These are phyloP conservation scores for Pyrrhia umbra DNA, from an alignment of 2,888 invertebrate genomes.

Conservation along the genomic window DNA sequence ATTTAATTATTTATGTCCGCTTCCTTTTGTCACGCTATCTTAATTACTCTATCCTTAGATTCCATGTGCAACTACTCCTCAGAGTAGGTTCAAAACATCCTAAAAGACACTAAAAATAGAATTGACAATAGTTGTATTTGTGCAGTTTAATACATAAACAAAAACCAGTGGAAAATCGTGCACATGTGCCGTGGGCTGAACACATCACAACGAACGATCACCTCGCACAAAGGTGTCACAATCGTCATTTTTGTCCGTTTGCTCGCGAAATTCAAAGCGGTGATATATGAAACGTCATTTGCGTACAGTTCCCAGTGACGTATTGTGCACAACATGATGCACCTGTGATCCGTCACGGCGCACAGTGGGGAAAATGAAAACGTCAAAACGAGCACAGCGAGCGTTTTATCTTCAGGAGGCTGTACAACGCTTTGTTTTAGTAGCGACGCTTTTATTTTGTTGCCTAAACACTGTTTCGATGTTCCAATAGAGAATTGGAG, in stretches of 20 bases:
- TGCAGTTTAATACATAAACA: conserved; percentile 40
- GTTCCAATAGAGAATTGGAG: conserved; percentile 33
- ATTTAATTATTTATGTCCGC: no score
- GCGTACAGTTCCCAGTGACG: conserved; percentile 63
- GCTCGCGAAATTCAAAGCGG: conserved; percentile 54
- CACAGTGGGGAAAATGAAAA: conserved; percentile 68
- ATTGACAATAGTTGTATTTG: conserved; percentile 34
- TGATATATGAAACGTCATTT: conserved; percentile 71
- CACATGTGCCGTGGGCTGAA: conserved; percentile 34
- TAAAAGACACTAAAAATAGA: conserved; percentile 17
- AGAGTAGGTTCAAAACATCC: not conserved
- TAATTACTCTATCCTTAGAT: no score
- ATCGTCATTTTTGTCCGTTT: conserved; percentile 60
- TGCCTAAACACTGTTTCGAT: conserved; percentile 46
- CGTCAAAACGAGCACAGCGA: conserved; percentile 59
- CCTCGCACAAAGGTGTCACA: conserved; percentile 55
- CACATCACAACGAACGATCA: conserved; percentile 39
- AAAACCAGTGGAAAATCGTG: conserved; percentile 34
- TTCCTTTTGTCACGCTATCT: no score
- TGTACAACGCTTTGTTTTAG: conserved; percentile 50
- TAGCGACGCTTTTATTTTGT: conserved; percentile 45
- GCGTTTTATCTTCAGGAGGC: conserved; percentile 54
- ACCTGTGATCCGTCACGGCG: conserved; percentile 71
- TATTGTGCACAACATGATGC: conserved; percentile 66
- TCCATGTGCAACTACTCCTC: no score